Evolutionary conservation across 2,113 vertebrate species (phyloP).

Genomic region (Phoxinus phoxinus): DNA sequence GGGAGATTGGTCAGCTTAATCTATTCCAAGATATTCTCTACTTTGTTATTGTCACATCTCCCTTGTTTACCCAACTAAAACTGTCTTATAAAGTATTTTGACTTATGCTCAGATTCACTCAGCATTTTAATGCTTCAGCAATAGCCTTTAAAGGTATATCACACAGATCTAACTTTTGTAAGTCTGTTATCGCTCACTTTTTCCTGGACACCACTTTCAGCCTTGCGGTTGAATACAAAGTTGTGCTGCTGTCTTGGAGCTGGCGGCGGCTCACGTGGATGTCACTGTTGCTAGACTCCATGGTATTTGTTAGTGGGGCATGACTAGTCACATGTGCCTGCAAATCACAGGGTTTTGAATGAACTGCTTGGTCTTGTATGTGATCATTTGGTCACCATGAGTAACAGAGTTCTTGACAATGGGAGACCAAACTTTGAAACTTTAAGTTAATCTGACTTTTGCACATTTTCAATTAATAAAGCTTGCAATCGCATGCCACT

Average conservation of each 20-base stretch:
- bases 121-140: background rate
- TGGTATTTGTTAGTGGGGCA: constrained; percentile 67
- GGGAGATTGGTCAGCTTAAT: background rate
- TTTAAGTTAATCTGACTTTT: background rate
- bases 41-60: background rate
- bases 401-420: background rate
- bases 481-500: background rate
- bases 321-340: constrained; percentile 72
- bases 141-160: background rate
- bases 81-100: background rate
- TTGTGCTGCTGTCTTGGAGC: constrained; percentile 48
- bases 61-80: background rate
- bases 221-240: constrained; percentile 48
- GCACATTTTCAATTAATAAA: background rate
- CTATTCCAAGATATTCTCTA: background rate
- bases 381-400: background rate
- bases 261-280: constrained; percentile 55
- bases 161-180: background rate
- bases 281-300: constrained; percentile 52
- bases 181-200: background rate
- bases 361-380: constrained; percentile 25
- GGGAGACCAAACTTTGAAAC: background rate
- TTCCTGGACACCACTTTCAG: background rate
- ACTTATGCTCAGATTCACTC: background rate
- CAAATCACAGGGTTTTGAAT: constrained; percentile 53